phyloP scores from a whole-genome alignment of 2,797 vertebrate species.

The Acestrorhynchus altus region DNA sequence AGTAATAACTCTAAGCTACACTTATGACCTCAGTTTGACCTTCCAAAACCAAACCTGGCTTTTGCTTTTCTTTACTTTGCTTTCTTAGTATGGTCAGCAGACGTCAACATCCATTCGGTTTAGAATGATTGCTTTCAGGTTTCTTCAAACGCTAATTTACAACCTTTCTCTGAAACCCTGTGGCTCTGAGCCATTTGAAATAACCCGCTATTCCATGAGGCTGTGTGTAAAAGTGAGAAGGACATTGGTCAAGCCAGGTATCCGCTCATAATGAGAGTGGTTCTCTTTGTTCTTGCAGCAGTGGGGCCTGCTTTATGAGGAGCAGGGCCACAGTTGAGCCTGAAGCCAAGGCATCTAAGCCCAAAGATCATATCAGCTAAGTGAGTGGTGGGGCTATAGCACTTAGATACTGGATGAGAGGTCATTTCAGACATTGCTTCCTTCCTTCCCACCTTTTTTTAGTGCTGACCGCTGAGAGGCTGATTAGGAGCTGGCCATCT shows the following conservation, averaged over 20 bases:
- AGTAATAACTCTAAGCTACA: background rate
- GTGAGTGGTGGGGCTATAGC: constrained; percentile 51
- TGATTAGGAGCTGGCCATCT: constrained; percentile 35
- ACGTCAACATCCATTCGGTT: background rate
- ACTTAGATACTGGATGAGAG: constrained; percentile 48
- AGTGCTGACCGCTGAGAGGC: constrained; percentile 41
- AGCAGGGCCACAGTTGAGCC: constrained; percentile 20
- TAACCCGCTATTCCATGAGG: constrained; percentile 23
- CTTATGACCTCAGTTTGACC: background rate
- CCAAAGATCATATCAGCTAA: constrained; percentile 54
- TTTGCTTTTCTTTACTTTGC: background rate
- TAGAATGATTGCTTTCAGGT: background rate
- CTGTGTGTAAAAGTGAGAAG: background rate
- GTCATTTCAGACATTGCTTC: constrained; percentile 55
- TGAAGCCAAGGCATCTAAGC: constrained; percentile 34
- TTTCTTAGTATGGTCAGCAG: background rate
- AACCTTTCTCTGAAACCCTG: background rate
- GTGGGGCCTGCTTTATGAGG: constrained; percentile 15
- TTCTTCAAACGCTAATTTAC: constrained; percentile 11
- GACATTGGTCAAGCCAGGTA: background rate
- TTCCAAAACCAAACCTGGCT: background rate
- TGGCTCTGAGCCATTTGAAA: constrained; percentile 31
- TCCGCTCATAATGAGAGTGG: constrained; percentile 12
- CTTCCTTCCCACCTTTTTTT: constrained; percentile 58
- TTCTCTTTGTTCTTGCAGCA: constrained; percentile 16